These are phyloP conservation scores for Elysia crispata DNA, from an alignment of 2,888 invertebrate genomes.

Conservation along the genomic window DNA sequence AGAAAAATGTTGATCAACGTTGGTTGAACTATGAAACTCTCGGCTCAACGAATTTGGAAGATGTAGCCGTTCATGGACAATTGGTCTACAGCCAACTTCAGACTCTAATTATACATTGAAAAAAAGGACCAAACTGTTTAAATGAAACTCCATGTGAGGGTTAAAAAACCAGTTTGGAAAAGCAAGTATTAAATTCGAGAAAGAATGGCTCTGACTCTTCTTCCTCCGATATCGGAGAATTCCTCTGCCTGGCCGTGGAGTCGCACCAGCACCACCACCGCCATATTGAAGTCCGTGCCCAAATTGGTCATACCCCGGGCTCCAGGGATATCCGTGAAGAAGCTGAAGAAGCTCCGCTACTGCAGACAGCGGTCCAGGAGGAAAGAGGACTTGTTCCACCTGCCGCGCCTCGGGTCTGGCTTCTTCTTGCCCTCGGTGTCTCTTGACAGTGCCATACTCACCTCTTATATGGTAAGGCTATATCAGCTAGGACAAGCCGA, in stretches of 20 bases:
- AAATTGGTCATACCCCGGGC: not conserved
- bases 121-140: too few relatives aligned
- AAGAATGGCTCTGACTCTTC: not conserved
- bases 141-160: too few relatives aligned
- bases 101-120: too few relatives aligned
- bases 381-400: constrained; percentile 51
- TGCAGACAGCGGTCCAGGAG: constrained; percentile 39
- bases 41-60: too few relatives aligned
- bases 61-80: too few relatives aligned
- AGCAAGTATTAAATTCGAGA: too few relatives aligned
- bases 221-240: not conserved
- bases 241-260: not conserved
- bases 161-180: too few relatives aligned
- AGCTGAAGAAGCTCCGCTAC: constrained; percentile 35
- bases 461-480: too few relatives aligned
- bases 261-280: not conserved
- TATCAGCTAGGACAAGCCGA: too few relatives aligned
- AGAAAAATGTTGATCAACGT: too few relatives aligned
- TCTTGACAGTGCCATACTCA: constrained; percentile 61
- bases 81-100: too few relatives aligned
- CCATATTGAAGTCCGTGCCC: not conserved
- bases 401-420: constrained; percentile 67
- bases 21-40: too few relatives aligned
- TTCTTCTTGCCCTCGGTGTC: constrained; percentile 56
- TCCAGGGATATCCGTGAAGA: constrained; percentile 12